These are phyloP conservation scores for Crossaster papposus DNA, from an alignment of 53 echinoderm and acorn worm species.

Conservation along the genomic window DNA sequence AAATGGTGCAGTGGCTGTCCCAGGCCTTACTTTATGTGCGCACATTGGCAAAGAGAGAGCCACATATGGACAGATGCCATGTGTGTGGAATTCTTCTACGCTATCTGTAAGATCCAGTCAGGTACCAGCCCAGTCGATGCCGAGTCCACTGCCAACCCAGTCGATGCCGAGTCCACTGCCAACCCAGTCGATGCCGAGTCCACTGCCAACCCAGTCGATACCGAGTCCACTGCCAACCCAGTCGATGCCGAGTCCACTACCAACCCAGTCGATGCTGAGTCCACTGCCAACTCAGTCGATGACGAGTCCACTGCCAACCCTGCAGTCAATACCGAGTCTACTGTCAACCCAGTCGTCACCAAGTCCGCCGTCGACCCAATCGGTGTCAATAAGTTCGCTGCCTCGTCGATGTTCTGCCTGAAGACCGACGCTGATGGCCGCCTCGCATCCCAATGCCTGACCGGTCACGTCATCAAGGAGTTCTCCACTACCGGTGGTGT, in stretches of 20 bases:
- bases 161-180: neutral
- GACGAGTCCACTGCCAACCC: neutral
- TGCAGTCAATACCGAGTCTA: neutral
- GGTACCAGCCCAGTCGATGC: neutral
- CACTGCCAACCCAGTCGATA: neutral
- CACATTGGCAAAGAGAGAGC: neutral
- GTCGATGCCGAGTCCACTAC: too few species aligned
- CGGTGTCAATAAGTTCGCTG: neutral
- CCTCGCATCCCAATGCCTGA: conserved; percentile 8
- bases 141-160: neutral
- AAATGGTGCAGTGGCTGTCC: neutral
- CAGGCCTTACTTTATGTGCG: neutral
- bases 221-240: neutral
- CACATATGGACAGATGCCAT: neutral
- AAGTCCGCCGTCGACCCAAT: neutral
- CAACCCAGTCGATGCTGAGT: neutral
- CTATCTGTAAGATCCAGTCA: neutral
- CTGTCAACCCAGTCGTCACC: neutral
- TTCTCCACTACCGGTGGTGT: conserved; percentile 16
- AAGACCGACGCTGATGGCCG: conserved; percentile 1
- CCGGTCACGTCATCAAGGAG: conserved; percentile 39
- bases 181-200: neutral
- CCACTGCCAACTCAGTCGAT: neutral
- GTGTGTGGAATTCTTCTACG: neutral
- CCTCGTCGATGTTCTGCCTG: conserved; percentile 12